A percentile compares a stretch with the other conserved stretches of the same genome.
phyloP scores from a whole-genome alignment of 2,888 invertebrate genomes.

The Clanis bilineata region DNA sequence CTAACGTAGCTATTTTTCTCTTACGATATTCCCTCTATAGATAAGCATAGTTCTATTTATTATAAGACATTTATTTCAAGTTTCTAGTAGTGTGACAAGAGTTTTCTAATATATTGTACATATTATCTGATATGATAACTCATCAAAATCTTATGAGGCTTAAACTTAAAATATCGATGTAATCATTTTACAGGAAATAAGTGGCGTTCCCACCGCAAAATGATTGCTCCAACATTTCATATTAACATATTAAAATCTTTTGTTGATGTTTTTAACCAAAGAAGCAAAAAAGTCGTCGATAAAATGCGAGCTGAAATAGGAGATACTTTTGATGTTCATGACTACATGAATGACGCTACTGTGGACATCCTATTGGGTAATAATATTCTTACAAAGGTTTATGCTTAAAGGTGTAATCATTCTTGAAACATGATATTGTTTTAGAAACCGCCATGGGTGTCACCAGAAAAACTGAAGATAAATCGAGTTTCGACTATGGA shows the following conservation, averaged over 20 bases:
- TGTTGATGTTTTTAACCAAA: conserved; percentile 88
- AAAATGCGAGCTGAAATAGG: conserved; percentile 84
- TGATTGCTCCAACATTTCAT: conserved; percentile 91
- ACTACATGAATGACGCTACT: conserved; percentile 90
- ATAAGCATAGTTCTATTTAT: too few species aligned
- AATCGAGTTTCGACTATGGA: conserved; percentile 89
- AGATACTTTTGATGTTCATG: conserved; percentile 88
- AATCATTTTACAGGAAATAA: conserved; percentile 83
- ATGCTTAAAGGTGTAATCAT: too few species aligned
- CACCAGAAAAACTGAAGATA: conserved; percentile 87
- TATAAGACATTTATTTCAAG: too few species aligned
- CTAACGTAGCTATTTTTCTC: too few species aligned
- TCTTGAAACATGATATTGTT: conserved; percentile 29
- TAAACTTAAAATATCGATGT: not conserved
- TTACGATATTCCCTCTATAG: too few species aligned
- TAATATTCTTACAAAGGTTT: conserved; percentile 20
- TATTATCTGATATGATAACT: too few species aligned
- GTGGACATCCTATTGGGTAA: conserved; percentile 88
- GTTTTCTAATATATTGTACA: too few species aligned
- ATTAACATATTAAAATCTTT: conserved; percentile 91
- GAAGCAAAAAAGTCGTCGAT: conserved; percentile 86
- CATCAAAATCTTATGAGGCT: too few species aligned
- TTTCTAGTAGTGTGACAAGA: too few species aligned
- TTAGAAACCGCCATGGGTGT: conserved; percentile 93
- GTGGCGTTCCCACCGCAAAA: conserved; percentile 89